Evolutionary conservation across 1,140 invertebrate genomes (phyloP).

Genomic region (Trichoplusia ni): DNA sequence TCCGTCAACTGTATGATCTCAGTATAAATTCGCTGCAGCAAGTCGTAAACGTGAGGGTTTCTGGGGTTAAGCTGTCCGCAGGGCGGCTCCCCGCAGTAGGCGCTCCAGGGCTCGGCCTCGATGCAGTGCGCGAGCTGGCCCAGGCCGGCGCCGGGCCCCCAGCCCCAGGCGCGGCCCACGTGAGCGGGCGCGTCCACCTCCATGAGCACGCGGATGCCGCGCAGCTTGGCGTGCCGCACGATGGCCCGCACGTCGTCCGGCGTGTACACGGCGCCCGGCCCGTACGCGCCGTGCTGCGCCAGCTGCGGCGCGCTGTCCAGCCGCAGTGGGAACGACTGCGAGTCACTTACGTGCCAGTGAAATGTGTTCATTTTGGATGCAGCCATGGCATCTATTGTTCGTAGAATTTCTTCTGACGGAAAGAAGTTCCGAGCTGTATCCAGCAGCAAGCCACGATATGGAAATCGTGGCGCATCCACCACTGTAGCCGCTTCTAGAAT

Average conservation of each 20-base stretch:
- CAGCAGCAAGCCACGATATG: constrained; percentile 87
- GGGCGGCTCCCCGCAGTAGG: constrained; percentile 90
- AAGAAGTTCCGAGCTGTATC: constrained; percentile 91
- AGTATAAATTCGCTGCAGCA: constrained; percentile 85
- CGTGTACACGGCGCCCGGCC: constrained; percentile 86
- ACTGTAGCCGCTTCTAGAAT: constrained; percentile 83
- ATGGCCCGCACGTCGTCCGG: constrained; percentile 85
- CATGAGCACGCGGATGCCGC: constrained; percentile 87
- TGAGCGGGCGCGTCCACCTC: constrained; percentile 93
- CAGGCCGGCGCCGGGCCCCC: constrained; percentile 85
- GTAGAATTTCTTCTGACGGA: constrained; percentile 85
- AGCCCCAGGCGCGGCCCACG: constrained; percentile 90
- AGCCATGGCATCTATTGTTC: constrained; percentile 89
- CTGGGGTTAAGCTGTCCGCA: constrained; percentile 92
- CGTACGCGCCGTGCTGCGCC: constrained; percentile 89
- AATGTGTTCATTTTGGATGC: constrained; percentile 92
- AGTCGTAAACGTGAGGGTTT: constrained; percentile 88
- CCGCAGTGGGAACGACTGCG: constrained; percentile 91
- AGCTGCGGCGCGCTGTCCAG: constrained; percentile 87
- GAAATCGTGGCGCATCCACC: constrained; percentile 83
- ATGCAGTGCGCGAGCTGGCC: constrained; percentile 88
- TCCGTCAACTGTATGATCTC: constrained; percentile 86
- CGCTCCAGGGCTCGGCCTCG: constrained; percentile 88
- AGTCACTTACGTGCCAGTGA: constrained; percentile 93
- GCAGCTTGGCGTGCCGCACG: constrained; percentile 84